Conservation (phyloP, 2,888 invertebrate species). For the Drosophila meridiana region DNA sequence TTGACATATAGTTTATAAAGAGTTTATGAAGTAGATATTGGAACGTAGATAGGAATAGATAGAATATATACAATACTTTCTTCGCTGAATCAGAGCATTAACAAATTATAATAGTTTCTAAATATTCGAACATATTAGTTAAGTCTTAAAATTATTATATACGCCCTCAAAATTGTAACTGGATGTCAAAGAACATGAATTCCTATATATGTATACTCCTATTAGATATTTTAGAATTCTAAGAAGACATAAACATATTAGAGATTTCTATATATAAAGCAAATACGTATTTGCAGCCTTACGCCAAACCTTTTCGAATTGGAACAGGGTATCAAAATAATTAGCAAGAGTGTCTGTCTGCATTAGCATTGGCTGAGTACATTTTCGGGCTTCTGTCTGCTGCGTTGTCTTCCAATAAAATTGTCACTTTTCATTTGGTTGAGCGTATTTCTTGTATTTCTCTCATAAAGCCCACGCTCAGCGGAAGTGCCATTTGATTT, state of each 20-base stretch:
- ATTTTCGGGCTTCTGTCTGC: constrained; percentile 19
- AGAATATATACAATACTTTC: too few species aligned
- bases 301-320: neutral
- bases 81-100: too few species aligned
- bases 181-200: neutral
- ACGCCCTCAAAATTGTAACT: neutral
- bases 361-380: constrained; percentile 44
- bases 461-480: constrained; percentile 55
- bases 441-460: constrained; percentile 21
- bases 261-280: neutral
- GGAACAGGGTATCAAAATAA: constrained; percentile 29
- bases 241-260: neutral
- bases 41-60: too few species aligned
- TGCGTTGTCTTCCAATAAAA: constrained; percentile 69
- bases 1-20: too few species aligned
- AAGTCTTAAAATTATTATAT: neutral
- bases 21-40: too few species aligned
- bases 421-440: constrained; percentile 73
- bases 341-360: constrained; percentile 39
- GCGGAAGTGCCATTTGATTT: constrained; percentile 76
- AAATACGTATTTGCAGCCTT: neutral
- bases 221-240: neutral
- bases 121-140: too few species aligned
- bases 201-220: neutral
- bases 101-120: too few species aligned